Percentiles rank a stretch among this genome's conserved stretches.
Evolutionary conservation across 1,140 invertebrate genomes (phyloP).

Genomic region (Micrasema longulum): DNA sequence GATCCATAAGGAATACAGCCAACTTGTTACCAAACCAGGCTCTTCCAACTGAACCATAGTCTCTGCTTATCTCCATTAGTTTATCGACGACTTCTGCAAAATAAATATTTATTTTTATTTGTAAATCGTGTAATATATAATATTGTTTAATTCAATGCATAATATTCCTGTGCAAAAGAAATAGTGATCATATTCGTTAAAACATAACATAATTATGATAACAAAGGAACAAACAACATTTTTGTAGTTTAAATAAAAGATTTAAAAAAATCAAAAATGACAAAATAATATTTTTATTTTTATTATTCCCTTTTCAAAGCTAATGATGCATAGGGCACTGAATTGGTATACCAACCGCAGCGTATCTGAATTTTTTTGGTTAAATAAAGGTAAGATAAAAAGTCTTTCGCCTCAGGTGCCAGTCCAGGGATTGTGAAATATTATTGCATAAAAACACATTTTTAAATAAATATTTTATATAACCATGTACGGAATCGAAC

Average conservation of each 20-base stretch:
- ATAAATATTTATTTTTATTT: conserved; percentile 4
- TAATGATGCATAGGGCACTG: too few species aligned
- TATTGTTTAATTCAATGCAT: not conserved
- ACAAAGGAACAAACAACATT: too few species aligned
- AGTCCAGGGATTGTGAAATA: too few species aligned
- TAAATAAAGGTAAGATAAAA: too few species aligned
- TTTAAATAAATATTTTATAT: too few species aligned
- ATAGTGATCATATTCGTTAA: not conserved
- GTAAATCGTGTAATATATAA: conserved; percentile 21
- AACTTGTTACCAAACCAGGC: conserved; percentile 76
- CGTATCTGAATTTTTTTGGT: too few species aligned
- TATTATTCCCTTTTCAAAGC: too few species aligned
- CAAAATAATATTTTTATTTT: too few species aligned
- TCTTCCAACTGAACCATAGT: conserved; percentile 71
- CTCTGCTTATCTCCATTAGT: conserved; percentile 62
- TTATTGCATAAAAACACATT: too few species aligned
- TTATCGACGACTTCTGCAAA: conserved; percentile 64
- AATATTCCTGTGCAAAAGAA: not conserved
- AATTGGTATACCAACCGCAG: too few species aligned
- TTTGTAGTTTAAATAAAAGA: not conserved
- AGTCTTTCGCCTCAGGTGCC: too few species aligned
- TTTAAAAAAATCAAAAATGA: not conserved
- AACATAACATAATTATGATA: not conserved
- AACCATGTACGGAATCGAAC: too few species aligned
- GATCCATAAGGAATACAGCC: conserved; percentile 73